Evolutionary conservation across 2,888 invertebrate genomes (phyloP), one percentile per base, ranked within the genome.

Genomic region (Amaurobius ferox): DNA sequence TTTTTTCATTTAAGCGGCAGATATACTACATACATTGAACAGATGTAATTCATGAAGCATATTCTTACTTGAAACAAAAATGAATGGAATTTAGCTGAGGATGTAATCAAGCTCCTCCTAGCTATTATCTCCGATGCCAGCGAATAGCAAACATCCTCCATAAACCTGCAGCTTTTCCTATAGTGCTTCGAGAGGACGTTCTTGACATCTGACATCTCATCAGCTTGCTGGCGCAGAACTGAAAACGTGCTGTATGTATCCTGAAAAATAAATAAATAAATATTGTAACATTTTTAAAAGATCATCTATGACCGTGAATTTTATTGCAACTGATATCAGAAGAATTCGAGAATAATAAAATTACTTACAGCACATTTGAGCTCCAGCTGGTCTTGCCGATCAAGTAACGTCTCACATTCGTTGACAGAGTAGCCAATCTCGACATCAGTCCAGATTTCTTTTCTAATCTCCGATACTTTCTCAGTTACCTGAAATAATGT

Each of bases 391-490:
- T 78, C 67, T 26, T 85, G 83, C 13, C 29, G 6, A 1, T 23
- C 11, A 0, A 85, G 30, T 5, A 85, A n/a, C 9, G 39, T 55
- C 40, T 85, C 67, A 19, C 83, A 85, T 85, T 85, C 83, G 13
- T 64, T 0, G 3, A 61, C 39, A 6, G 83, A 85, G 67, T 85
- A 78, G n/a, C 83, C 83, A 30, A 85, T 78, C 67, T 77, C 77
- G 28, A 85, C 19, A 40, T 85, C 67, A 0, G 9, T 26, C 19
- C 39, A 39, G n/a, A 85, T 30, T 55, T 78, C 77, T 29, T 77
- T 72, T 30, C 78, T 71, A 1, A 77, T 67, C 29, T 72, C 61
- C 19, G 77, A 72, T 28, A 72, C 40, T 61, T 61, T 72, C 35
- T 61, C 48, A 2, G 66, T 77, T 5, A 85, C 28, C 83, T 85